A percentile compares a stretch with the other conserved stretches of the same genome.
phyloP scores from a whole-genome alignment of 2,797 vertebrate genomes.

The Amniataba percoides region DNA sequence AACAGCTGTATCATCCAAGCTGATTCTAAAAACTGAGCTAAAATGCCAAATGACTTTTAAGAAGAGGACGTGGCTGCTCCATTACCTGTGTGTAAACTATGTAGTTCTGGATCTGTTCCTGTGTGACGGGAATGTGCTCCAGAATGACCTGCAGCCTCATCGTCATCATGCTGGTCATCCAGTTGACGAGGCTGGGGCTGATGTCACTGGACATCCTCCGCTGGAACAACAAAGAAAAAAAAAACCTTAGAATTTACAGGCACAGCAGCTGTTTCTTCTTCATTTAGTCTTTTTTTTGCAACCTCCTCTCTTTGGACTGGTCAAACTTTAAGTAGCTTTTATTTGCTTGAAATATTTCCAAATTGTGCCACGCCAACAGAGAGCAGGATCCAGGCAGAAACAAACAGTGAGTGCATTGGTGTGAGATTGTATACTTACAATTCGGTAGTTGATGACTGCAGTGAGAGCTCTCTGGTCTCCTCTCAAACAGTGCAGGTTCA shows the following conservation, averaged over 20 bases:
- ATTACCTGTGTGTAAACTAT: slow-evolving; percentile 77
- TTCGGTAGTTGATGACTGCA: slow-evolving; percentile 93
- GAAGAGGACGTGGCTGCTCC: background rate
- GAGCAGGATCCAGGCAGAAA: background rate
- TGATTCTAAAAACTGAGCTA: background rate
- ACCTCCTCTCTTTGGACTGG: background rate
- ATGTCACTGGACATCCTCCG: slow-evolving; percentile 93
- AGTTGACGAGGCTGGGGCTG: slow-evolving; percentile 93
- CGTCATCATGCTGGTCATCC: slow-evolving; percentile 95
- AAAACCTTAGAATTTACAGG: background rate
- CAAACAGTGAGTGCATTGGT: background rate
- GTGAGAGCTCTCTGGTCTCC: slow-evolving; percentile 93
- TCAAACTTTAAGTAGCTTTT: background rate
- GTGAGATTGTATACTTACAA: slow-evolving; percentile 84
- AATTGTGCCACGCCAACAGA: background rate
- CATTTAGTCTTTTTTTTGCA: background rate
- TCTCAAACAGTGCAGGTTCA: slow-evolving; percentile 92
- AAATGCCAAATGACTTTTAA: background rate
- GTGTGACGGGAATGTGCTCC: slow-evolving; percentile 92
- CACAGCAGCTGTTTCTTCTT: background rate
- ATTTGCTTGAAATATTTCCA: background rate
- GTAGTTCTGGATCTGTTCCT: slow-evolving; percentile 90
- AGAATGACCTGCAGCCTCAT: slow-evolving; percentile 93
- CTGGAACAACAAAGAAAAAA: slow-evolving; percentile 70
- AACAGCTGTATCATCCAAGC: background rate